Base-by-base conservation (phyloP, 1,140 invertebrate species). In the Caenorhabditis briggsae region DNA sequence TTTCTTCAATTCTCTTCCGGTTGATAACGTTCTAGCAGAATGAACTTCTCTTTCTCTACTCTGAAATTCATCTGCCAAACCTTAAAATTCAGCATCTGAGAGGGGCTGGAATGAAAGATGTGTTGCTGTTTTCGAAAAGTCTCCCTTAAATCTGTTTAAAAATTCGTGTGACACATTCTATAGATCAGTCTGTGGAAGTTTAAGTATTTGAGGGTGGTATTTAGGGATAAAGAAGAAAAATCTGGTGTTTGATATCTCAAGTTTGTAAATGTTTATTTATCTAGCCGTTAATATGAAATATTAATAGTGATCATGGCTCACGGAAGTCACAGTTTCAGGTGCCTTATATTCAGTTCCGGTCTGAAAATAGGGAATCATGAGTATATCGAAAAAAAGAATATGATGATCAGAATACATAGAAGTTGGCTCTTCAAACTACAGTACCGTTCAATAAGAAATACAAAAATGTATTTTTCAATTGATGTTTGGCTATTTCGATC, bases 171-270 rank as follows among this genome's bases (percentile, higher is more conserved):
- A 46, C 50, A 59, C 2, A 18, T 64, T 70, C 16, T 70, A 46
- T 43, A 46, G 64, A 70, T 70, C 64, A 70, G 64, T 43, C 33
- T 61, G 33, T 33, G 16, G 64, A 70, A 70, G 41, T n/a, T 46
- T 5, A 70, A 11, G 43, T 7, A 46, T 18, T 43, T 43, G 64
- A 70, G 64, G 64, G 64, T 70, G 64, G 64, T 7, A 25, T 25
- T 61, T 61, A 11, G 23, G n/a, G 56, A 58, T 2, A 33, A 33
- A 33, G 33, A 33, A 33, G 33, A 53, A 53, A 18, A n/a, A 33
- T 25, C 0, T 61, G 59, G 59, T 61, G 59, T 61, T 61, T 61
- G 59, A 61, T 11, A 25, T 61, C 23, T 61, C 1, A 5, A 20
- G 25, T n/a, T 53, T 33, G 50, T 53, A n/a, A n/a, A 61, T 61